Evolutionary conservation across 2,113 vertebrate genomes (phyloP).

Genomic region (Gopherus flavomarginatus): DNA sequence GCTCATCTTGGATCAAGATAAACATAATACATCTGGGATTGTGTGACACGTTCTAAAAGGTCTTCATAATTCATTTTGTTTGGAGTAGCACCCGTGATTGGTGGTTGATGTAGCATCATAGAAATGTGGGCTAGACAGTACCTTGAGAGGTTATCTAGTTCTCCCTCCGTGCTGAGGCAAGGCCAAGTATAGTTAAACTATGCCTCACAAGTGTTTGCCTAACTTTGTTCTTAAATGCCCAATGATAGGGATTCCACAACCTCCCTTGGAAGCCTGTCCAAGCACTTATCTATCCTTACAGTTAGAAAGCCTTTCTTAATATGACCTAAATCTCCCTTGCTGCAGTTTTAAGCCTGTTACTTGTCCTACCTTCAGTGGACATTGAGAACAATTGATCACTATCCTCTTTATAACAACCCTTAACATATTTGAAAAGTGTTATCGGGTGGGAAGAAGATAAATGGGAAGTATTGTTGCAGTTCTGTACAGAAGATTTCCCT

Average conservation of each 20-base stretch:
- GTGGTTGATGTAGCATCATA: background rate
- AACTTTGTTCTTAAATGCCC: background rate
- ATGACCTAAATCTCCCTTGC: background rate
- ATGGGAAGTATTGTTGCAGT: background rate
- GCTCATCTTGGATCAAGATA: background rate
- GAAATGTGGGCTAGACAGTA: background rate
- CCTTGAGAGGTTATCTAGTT: background rate
- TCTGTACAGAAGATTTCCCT: background rate
- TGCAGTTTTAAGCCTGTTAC: background rate
- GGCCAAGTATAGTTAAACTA: background rate
- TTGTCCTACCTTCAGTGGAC: background rate
- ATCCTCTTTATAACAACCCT: background rate
- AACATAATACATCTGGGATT: too few species aligned
- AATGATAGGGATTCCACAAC: background rate
- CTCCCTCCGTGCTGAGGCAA: background rate
- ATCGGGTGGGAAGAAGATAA: background rate
- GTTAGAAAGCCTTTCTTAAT: background rate
- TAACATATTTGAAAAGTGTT: background rate
- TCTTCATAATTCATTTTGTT: background rate
- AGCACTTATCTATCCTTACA: background rate
- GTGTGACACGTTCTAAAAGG: background rate
- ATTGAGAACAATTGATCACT: background rate
- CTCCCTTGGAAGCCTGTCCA: background rate
- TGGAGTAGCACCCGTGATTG: background rate
- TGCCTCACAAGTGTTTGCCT: too few species aligned